Evolutionary conservation across 2,888 invertebrate genomes (phyloP).

Genomic region (Graphium colonna): DNA sequence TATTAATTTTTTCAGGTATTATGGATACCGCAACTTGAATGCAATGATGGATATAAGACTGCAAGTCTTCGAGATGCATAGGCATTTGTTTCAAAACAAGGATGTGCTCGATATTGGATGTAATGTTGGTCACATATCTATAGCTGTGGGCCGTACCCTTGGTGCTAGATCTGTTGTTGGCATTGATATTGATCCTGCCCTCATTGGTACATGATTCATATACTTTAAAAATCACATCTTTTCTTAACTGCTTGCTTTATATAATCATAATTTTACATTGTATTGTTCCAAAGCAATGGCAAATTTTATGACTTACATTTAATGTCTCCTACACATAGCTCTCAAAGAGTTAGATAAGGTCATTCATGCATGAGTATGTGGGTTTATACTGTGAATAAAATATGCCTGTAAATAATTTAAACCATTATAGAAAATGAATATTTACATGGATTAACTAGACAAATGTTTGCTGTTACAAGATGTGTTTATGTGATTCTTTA

Average conservation of each 20-base stretch:
- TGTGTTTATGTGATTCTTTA: no score
- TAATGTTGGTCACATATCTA: constrained; percentile 97
- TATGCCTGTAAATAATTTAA: no score
- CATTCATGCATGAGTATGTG: no score
- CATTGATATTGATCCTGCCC: constrained; percentile 94
- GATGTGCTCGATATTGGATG: constrained; percentile 98
- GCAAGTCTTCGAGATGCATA: constrained; percentile 87
- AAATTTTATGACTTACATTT: background rate
- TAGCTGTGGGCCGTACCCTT: constrained; percentile 92
- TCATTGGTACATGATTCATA: constrained; percentile 80
- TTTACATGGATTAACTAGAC: no score
- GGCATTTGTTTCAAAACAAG: constrained; percentile 92
- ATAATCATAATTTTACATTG: background rate
- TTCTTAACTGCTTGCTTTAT: background rate
- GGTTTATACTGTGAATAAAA: no score
- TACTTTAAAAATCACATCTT: constrained; percentile 3
- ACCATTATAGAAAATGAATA: no score
- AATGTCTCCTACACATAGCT: background rate
- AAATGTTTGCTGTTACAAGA: background rate
- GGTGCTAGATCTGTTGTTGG: constrained; percentile 93
- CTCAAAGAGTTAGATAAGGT: no score
- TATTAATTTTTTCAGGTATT: constrained; percentile 83
- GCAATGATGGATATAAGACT: constrained; percentile 91
- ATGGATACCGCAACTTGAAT: constrained; percentile 94
- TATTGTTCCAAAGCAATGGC: background rate